Percentiles rank a stretch among this genome's conserved stretches.
Conservation (phyloP, 2,888 invertebrate genomes). For the Tenthredo scrophulariae region DNA sequence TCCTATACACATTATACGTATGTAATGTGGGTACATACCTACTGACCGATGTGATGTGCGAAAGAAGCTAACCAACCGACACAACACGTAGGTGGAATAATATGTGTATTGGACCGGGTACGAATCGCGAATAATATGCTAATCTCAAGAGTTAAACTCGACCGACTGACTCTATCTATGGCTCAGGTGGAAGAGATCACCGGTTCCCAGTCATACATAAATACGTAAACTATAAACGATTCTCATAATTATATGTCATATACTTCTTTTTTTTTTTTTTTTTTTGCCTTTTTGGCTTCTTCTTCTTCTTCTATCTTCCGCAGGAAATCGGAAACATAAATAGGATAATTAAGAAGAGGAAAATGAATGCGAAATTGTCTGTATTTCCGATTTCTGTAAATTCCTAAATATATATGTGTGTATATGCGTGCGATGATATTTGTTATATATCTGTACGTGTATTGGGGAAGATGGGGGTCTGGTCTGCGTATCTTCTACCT, state of each 20-base stretch:
- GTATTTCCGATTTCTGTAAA: background rate
- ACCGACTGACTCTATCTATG: background rate
- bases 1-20: background rate
- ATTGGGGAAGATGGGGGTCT: background rate
- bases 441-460: background rate
- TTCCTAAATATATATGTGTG: background rate
- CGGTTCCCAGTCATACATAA: background rate
- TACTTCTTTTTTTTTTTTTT: background rate
- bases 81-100: background rate
- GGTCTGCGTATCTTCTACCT: constrained; percentile 45
- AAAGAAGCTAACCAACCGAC: background rate
- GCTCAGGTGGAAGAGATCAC: background rate
- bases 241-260: background rate
- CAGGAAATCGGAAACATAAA: background rate
- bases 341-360: background rate
- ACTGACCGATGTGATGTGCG: background rate
- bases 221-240: background rate
- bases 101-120: background rate
- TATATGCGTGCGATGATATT: background rate
- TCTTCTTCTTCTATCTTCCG: background rate
- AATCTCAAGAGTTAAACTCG: background rate
- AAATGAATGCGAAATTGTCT: background rate
- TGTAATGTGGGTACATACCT: background rate
- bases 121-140: background rate
- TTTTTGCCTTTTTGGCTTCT: too few species aligned